Evolutionary conservation across 2,888 invertebrate species (phyloP), one percentile per base, ranked within the genome.

Genomic region (Oasisia sp.): DNA sequence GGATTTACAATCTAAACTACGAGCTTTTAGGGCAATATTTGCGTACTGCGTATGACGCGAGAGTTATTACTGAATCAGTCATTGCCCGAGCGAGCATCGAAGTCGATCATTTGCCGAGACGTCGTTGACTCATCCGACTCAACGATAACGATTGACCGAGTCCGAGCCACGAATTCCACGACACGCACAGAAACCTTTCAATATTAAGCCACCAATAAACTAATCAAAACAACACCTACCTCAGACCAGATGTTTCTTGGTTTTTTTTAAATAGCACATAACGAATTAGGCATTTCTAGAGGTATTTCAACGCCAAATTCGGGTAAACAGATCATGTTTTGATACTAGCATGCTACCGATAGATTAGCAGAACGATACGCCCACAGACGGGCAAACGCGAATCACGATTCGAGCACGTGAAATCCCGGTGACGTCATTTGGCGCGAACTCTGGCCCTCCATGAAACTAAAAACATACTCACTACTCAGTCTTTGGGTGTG

Each of bases 391-490:
- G 74, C 74, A 74, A 74, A 27, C 74, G 74, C 74, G 74, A 74
- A 74, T 74, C 74, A 74, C 74, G 74, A 74, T 7, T 74, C 74
- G 74, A 19, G 27, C 74, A 74, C 74, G 74, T 74, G 74, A 74
- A 74, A 74, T 74, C 74, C 74, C 27, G 74, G n/a, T 74, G 74
- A 74, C 74, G 74, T 74, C 74, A 74, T 74, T 74, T 74, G 74
- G 74, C 74, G 74, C n/a, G 74, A 74, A 74, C 19, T 74, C 3
- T 74, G 4, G 38, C 38, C 38, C 38, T 38, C 2, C 19, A 9
- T 56, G 8, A 1, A 56, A n/a, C 74, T 58, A 19, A n/a, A 74
- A 50, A 74, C n/a, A 74, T 74, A 74, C 27, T 74, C 27, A 7
- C n/a, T 19, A 27, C 4, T 74, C 3, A 27, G 5, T 74, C 2